A percentile compares a stretch with the other conserved stretches of the same genome.
These are phyloP conservation scores for Petrocephalus microphthalmus DNA, from an alignment of 2,113 vertebrate genomes.

Conservation along the genomic window DNA sequence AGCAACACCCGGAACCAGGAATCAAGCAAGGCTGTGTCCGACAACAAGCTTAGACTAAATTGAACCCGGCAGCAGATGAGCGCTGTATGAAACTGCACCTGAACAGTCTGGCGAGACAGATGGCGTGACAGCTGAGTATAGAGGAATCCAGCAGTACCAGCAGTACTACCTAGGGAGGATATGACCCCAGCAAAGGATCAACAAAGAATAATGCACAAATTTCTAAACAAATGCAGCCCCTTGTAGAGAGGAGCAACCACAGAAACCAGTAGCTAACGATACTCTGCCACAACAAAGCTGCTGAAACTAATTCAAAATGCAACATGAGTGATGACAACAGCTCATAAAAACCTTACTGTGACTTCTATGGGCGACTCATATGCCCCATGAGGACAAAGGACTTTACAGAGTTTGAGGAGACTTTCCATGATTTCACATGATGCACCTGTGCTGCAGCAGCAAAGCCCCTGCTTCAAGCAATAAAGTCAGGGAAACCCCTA, in stretches of 20 bases:
- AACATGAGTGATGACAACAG: not conserved
- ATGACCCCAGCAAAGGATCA: not conserved
- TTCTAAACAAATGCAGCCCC: not conserved
- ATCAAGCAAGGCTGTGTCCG: not conserved
- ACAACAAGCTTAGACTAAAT: not conserved
- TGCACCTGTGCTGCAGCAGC: not conserved
- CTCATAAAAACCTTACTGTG: slow-evolving; percentile 11
- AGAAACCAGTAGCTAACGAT: not conserved
- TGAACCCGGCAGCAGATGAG: not conserved
- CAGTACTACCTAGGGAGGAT: not conserved
- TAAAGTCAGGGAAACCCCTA: slow-evolving; percentile 9
- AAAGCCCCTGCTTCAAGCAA: slow-evolving; percentile 20
- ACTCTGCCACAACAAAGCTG: not conserved
- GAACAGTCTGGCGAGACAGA: not conserved
- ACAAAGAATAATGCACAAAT: not conserved
- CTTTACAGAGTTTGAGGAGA: not conserved
- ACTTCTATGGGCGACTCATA: not conserved
- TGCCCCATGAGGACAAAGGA: not conserved
- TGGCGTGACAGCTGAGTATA: not conserved
- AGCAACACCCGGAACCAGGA: not conserved
- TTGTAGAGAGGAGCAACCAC: not conserved
- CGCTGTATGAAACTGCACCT: not conserved
- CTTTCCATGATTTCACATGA: slow-evolving; percentile 9
- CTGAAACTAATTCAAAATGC: not conserved
- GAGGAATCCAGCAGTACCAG: not conserved